Base-by-base conservation (phyloP, 2,797 vertebrate species). In the Sciaenops ocellatus region DNA sequence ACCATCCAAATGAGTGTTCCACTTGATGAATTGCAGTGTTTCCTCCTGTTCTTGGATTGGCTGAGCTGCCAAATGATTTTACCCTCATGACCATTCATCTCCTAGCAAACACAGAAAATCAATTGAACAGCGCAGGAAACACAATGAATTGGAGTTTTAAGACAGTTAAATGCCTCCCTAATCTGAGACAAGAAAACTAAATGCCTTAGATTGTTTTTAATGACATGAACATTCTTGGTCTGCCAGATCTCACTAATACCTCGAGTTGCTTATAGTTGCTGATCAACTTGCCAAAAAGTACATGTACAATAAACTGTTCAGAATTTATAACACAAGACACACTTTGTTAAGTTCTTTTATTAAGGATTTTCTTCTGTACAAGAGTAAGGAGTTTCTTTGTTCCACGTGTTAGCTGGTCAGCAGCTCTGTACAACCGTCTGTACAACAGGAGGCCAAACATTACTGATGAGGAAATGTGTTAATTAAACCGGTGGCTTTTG, bases 281-380 rank as follows among this genome's bases (percentile, higher is more conserved):
- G 48, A 54, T 64, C 0, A 41, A 24, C 34, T 42, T 28, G 30
- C 12, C 17, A 28, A 15, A 46, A 69, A 42, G 5, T 55, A 7
- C n/a, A 63, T 17, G 12, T 3, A 69, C 9, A 47, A 34, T 47
- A 20, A 52, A 46, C n/a, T 18, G 13, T n/a, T 20, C 3, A 1
- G 41, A 63, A 9, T 75, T 8, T 51, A 0, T 4, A 11, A 63
- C 13, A 64, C 48, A 63, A 54, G 55, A 44, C 24, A 56, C 54
- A 71, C 50, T 82, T 81, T 68, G 70, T 77, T 84, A 79, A 79
- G 46, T 75, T 85, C 65, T 89, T 93, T 94, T 93, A 91, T 92
- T 91, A 80, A 87, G 68, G 79, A 75, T 85, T 86, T 88, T 87
- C 28, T 87, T 87, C 86, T 92, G 86, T 92, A 89, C 87, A 92